Conservation (phyloP, 2,113 vertebrate species). For the Phalacrocorax brasilianus region DNA sequence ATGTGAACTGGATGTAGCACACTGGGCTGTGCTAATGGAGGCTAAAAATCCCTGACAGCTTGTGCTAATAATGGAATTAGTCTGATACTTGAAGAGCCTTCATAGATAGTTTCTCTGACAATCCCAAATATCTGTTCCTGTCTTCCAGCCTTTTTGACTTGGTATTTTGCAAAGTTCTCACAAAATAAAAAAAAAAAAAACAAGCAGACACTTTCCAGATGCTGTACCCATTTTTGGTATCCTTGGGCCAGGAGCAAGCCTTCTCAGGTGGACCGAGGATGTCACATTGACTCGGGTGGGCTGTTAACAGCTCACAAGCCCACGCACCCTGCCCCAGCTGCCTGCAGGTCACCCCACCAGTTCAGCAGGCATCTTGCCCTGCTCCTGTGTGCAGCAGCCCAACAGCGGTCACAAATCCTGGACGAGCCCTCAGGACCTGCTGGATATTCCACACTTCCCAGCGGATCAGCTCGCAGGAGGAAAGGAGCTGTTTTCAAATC, state of each 20-base stretch:
- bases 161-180: not conserved
- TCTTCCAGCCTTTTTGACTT: not conserved
- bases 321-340: accelerated
- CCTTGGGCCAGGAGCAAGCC: not conserved
- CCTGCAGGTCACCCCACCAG: not conserved
- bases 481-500: not conserved
- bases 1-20: accelerated
- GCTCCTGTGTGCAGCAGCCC: not conserved
- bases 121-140: not conserved
- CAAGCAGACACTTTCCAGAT: not conserved
- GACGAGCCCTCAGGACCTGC: not conserved
- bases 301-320: not conserved
- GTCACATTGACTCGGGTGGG: not conserved
- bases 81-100: not conserved
- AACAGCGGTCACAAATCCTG: not conserved
- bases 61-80: not conserved
- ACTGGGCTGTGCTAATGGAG: not conserved
- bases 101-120: not conserved
- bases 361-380: not conserved
- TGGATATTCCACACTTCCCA: accelerated
- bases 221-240: not conserved
- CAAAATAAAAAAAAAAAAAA: not conserved
- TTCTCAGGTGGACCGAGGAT: accelerated
- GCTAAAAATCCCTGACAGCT: not conserved
- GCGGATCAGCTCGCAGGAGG: accelerated